These are phyloP conservation scores for Nannoperca obscura DNA, from an alignment of 2,797 vertebrate species.

Conservation along the genomic window DNA sequence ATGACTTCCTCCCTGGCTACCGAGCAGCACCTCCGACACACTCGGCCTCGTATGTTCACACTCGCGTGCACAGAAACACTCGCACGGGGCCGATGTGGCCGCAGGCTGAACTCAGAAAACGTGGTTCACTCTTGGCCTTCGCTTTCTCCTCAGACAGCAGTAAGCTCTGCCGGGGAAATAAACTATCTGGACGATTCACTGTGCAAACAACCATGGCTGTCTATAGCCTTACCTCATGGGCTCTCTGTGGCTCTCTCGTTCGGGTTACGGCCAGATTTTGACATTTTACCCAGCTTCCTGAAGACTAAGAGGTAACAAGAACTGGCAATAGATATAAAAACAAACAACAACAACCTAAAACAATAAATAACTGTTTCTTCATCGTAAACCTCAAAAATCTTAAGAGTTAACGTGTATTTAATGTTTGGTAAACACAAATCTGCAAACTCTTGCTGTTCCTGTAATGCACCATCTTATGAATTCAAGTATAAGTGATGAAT, in stretches of 20 bases:
- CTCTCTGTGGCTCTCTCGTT: constrained; percentile 41
- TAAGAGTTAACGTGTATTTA: not conserved
- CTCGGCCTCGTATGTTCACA: constrained; percentile 29
- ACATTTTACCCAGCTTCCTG: constrained; percentile 16
- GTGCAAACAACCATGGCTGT: constrained; percentile 55
- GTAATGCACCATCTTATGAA: not conserved
- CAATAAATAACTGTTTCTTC: not conserved
- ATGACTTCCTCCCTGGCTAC: constrained; percentile 79
- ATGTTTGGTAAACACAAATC: not conserved
- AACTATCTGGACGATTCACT: constrained; percentile 66
- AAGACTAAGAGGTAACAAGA: not conserved
- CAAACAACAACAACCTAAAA: not conserved
- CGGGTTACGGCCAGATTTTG: constrained; percentile 51
- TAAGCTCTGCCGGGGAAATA: constrained; percentile 69
- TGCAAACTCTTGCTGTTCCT: not conserved
- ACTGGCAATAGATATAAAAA: not conserved
- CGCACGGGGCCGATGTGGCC: constrained; percentile 30
- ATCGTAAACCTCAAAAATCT: not conserved
- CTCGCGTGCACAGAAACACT: constrained; percentile 27
- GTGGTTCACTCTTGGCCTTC: constrained; percentile 50
- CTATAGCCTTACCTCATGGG: constrained; percentile 39
- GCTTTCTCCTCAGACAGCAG: constrained; percentile 55
- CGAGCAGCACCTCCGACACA: constrained; percentile 57
- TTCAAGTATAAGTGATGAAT: not conserved
- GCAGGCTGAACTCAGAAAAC: constrained; percentile 44